Evolutionary conservation across 2,888 invertebrate genomes (phyloP), one percentile per base, ranked within the genome.

Genomic region (Timema cristinae): DNA sequence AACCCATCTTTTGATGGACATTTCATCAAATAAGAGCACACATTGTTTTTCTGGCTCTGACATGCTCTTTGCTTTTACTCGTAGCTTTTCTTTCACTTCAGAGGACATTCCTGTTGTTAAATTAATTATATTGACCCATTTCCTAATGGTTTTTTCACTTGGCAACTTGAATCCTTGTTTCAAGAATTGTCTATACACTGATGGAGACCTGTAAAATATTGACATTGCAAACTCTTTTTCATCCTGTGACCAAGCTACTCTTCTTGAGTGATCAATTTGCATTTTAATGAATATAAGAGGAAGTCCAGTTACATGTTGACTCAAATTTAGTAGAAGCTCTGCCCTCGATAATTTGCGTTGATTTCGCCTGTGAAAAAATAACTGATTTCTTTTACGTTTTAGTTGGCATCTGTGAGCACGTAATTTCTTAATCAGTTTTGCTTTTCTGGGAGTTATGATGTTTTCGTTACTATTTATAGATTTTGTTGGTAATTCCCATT

Each of bases 131-230:
- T 61, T 61, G 7, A 61, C 61, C 77, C 76, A 11, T 78, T 71
- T 79, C 78, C 79, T 52, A 50, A 66, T 49, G 73, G 73, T 50
- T 79, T 75, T 49, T 77, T 74, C 15, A 68, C 75, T 73, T 16
- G 75, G 74, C 49, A 75, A 77, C 47, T 78, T 78, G 52, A 79
- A 73, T 63, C 79, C 74, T 74, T 52, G 75, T 66, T 69, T 76
- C 75, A 32, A 74, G 48, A 15, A 78, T 73, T 73, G 77, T 52
- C 69, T 73, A 70, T 79, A 80, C 7, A 76, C 72, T 49, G 76
- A 71, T 7, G 79, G 79, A 5, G 79, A 79, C 75, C 77, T 77
- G 66, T 79, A 77, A 76, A 74, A 79, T 51, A 79, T 67, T n/a
- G 75, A 73, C 10, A 79, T 49, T 63, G 78, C 77, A 69, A 78